These are phyloP conservation scores for Gallinago media DNA, from an alignment of 2,113 vertebrate genomes.

Conservation along the genomic window DNA sequence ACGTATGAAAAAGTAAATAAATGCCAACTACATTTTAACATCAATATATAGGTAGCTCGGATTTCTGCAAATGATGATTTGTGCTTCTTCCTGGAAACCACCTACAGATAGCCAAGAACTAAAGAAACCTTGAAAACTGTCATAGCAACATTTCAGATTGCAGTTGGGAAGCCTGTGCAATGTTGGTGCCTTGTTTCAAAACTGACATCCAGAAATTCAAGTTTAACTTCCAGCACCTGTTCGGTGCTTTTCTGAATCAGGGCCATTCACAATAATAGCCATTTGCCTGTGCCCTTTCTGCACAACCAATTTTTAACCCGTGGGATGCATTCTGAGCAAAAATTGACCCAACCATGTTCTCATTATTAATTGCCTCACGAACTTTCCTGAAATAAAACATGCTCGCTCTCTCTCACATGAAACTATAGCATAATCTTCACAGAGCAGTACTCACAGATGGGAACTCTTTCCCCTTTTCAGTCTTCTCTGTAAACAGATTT, in stretches of 20 bases:
- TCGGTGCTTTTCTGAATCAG: neutral
- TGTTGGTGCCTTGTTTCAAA: constrained; percentile 29
- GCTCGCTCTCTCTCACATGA: neutral
- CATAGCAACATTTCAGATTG: constrained; percentile 51
- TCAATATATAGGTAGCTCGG: neutral
- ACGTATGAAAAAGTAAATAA: neutral
- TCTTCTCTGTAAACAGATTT: constrained; percentile 57
- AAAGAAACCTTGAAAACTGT: constrained; percentile 51
- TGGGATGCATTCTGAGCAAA: neutral
- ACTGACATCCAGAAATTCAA: constrained; percentile 42
- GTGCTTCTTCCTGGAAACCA: constrained; percentile 31
- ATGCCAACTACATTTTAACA: neutral
- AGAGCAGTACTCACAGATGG: constrained; percentile 18
- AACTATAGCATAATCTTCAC: neutral
- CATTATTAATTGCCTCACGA: neutral
- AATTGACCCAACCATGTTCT: neutral
- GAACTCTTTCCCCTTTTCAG: neutral
- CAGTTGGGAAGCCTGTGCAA: constrained; percentile 38
- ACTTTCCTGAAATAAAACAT: neutral
- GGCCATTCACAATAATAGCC: neutral
- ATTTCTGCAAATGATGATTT: neutral
- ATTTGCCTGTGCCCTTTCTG: neutral
- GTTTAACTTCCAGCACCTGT: constrained; percentile 34
- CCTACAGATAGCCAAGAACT: constrained; percentile 38
- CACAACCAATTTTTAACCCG: neutral